Evolutionary conservation across 2,888 invertebrate species (phyloP).

Genomic region (Zeuzera pyrina): DNA sequence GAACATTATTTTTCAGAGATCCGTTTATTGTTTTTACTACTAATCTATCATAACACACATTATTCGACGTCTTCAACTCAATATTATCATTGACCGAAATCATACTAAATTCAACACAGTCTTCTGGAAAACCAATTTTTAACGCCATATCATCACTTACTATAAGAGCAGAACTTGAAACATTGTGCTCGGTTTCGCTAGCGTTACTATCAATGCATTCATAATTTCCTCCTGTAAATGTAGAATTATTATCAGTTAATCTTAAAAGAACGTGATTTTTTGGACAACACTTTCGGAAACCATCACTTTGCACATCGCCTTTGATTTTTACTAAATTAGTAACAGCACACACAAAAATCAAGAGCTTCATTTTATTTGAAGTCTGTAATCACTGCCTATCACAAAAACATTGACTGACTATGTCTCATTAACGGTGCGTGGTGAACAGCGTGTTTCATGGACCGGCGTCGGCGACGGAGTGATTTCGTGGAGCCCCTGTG

Average conservation of each 20-base stretch:
- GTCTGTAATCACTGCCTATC: constrained; percentile 11
- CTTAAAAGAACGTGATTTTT: constrained; percentile 40
- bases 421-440: too few species aligned
- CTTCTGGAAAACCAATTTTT: constrained; percentile 35
- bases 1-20: constrained; percentile 34
- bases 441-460: constrained; percentile 10
- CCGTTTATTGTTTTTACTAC: constrained; percentile 39
- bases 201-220: constrained; percentile 37
- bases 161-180: constrained; percentile 33
- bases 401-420: constrained; percentile 18
- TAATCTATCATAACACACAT: constrained; percentile 46
- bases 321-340: constrained; percentile 19
- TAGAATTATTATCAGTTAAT: constrained; percentile 25
- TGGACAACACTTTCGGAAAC: constrained; percentile 57
- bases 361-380: constrained; percentile 37
- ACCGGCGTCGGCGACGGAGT: constrained; percentile 8
- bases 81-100: constrained; percentile 18
- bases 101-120: constrained; percentile 32
- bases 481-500: constrained; percentile 30
- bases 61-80: constrained; percentile 15
- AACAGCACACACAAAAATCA: constrained; percentile 31
- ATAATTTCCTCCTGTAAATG: constrained; percentile 23
- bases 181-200: constrained; percentile 27
- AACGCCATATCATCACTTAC: constrained; percentile 32
- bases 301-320: constrained; percentile 18